Percentiles rank a stretch among this genome's conserved stretches.
These are phyloP conservation scores for Coregonus suidteri DNA, from an alignment of 2,797 vertebrate genomes.

Conservation along the genomic window DNA sequence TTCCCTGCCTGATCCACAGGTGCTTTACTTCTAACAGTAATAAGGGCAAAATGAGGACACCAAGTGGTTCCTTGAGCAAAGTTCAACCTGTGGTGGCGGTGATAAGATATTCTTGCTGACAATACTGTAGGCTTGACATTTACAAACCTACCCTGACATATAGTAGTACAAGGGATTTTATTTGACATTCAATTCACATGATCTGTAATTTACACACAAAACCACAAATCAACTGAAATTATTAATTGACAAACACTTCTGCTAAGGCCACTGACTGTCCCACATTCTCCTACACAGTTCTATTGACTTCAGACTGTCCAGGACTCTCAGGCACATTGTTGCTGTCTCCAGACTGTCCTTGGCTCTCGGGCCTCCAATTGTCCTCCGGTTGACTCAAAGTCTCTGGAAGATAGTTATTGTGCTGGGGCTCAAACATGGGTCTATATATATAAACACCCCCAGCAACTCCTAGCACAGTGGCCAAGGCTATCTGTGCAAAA, in stretches of 20 bases:
- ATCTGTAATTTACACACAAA: constrained; percentile 16
- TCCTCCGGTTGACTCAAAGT: constrained; percentile 38
- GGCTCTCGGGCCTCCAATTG: constrained; percentile 19
- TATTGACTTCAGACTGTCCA: constrained; percentile 23
- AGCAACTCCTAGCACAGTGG: constrained; percentile 75
- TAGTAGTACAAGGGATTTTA: constrained; percentile 6
- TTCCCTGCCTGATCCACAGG: no score
- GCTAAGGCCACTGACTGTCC: constrained; percentile 17
- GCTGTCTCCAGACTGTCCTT: constrained; percentile 10
- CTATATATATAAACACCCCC: constrained; percentile 89
- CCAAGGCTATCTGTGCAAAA: constrained; percentile 75
- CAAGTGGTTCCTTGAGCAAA: not conserved
- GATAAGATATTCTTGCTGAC: not conserved
- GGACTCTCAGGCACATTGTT: not conserved
- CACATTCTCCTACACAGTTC: constrained; percentile 2
- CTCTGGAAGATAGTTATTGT: constrained; percentile 51
- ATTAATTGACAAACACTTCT: constrained; percentile 20
- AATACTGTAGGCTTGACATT: not conserved
- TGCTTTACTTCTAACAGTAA: not conserved
- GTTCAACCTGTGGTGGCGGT: not conserved
- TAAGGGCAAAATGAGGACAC: not conserved
- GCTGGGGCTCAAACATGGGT: constrained; percentile 75
- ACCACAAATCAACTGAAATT: not conserved
- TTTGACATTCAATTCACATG: constrained; percentile 42
- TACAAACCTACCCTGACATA: no score